Conservation (phyloP, 2,888 invertebrate genomes). For the Pammene fasciana region DNA sequence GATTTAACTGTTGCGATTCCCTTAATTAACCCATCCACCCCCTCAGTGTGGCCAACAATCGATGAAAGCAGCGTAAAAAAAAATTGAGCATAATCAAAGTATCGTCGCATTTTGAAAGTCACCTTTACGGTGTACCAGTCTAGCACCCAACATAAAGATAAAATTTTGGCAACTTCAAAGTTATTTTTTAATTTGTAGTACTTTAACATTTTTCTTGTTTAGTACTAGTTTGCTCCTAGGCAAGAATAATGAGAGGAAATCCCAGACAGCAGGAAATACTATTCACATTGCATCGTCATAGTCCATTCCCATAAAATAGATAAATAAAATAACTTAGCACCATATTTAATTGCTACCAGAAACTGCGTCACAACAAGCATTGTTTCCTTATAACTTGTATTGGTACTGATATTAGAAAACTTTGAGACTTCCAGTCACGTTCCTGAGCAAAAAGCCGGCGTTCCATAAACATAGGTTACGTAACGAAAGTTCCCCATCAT, state of each 20-base stretch:
- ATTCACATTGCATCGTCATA: background rate
- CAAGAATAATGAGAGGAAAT: background rate
- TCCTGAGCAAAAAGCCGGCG: conserved; percentile 4
- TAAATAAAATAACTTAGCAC: background rate
- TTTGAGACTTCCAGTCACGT: conserved; percentile 1
- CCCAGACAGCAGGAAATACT: background rate
- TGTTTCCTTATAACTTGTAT: background rate
- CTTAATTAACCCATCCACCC: too few species aligned
- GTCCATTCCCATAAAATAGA: background rate
- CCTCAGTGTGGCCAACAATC: too few species aligned
- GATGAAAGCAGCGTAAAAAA: too few species aligned
- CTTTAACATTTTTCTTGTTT: too few species aligned
- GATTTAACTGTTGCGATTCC: too few species aligned
- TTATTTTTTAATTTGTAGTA: too few species aligned
- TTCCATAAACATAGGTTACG: conserved; percentile 11
- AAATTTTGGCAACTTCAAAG: too few species aligned
- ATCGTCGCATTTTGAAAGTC: too few species aligned
- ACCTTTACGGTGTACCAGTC: too few species aligned
- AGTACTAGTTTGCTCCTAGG: background rate
- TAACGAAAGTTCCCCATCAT: conserved; percentile 16
- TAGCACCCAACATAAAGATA: too few species aligned
- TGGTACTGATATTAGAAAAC: conserved; percentile 14
- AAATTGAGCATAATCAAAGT: too few species aligned
- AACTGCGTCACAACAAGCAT: background rate
- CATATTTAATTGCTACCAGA: background rate